Evolutionary conservation across 2,797 vertebrate species (phyloP), one percentile per base, ranked within the genome.

Genomic region (Gymnoscopelus microlampas): DNA sequence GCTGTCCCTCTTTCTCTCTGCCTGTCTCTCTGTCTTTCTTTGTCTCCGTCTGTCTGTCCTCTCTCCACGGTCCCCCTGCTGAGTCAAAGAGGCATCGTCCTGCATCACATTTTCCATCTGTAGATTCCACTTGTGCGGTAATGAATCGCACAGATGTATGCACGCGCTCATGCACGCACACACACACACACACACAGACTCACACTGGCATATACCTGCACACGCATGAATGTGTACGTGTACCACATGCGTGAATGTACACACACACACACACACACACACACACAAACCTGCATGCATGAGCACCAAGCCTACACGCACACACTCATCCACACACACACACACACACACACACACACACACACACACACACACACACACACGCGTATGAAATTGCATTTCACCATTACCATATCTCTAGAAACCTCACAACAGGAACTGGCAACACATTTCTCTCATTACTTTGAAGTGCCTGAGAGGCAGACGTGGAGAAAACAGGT

Each of bases 21-120:
- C 50, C 44, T n/a, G 26, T 56, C 23, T 50, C 51, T 55, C 32
- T 70, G 24, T 56, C 62, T 75, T 57, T 49, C 29, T 29, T 63
- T 24, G 10, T 23, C 14, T 44, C 24, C 14, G 6, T 55, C 53
- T 26, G 13, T 23, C 53, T 55, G 53, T 32, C 29, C 32, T 11
- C 24, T 24, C 60, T 35, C 39, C 7, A 10, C 39, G 8, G 66
- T 81, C 55, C 87, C 85, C 83, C 85, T 76, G 80, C 85, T 81
- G 87, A 88, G 84, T 90, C 83, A 86, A 88, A 85, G 71, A 87
- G 71, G 84, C 86, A 86, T 89, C 88, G 63, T 85, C 84, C 77
- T 75, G 87, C 86, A 86, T 91, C 87, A 91, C 35, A 83, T 87
- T 89, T 92, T 92, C 91, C 91, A 89, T 89, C 89, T 88, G 86